Percentiles rank a stretch among this genome's conserved stretches.
These are phyloP conservation scores for Dendropsophus ebraccatus DNA, from an alignment of 2,113 vertebrate species.

Conservation along the genomic window DNA sequence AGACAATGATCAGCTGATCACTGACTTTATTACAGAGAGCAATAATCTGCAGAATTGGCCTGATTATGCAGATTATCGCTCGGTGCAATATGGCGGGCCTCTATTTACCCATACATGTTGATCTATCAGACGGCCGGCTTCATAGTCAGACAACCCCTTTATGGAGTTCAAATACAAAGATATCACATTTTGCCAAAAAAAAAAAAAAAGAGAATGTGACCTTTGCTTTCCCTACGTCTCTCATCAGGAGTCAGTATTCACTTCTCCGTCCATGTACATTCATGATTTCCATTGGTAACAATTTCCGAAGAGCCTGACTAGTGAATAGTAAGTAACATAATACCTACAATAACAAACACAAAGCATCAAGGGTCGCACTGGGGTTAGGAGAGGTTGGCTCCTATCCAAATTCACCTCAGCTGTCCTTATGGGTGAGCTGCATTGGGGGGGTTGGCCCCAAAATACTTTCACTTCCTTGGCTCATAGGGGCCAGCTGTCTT, in stretches of 20 bases:
- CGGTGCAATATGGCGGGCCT: too few relatives aligned
- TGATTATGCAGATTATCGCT: too few relatives aligned
- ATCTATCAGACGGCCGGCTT: too few relatives aligned
- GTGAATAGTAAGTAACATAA: neutral
- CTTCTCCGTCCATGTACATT: neutral
- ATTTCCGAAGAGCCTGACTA: neutral
- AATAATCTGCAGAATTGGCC: too few relatives aligned
- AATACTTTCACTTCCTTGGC: slow-evolving; percentile 47
- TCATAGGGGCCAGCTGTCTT: slow-evolving; percentile 49
- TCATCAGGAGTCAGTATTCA: neutral
- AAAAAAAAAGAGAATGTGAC: too few relatives aligned
- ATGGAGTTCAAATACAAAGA: too few relatives aligned
- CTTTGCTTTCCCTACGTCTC: neutral
- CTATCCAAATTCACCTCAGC: neutral
- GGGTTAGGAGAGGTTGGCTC: slow-evolving; percentile 25
- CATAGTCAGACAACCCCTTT: too few relatives aligned
- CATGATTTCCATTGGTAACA: neutral
- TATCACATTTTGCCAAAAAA: neutral
- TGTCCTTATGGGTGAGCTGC: neutral
- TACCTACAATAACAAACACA: neutral
- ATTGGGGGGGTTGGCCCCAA: slow-evolving; percentile 13
- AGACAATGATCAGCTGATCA: too few relatives aligned
- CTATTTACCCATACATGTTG: too few relatives aligned
- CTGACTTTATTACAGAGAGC: too few relatives aligned
- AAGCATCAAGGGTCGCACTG: neutral